These are phyloP conservation scores for Halcyon chelicuti DNA, from an alignment of 2,797 vertebrate genomes.

Conservation along the genomic window DNA sequence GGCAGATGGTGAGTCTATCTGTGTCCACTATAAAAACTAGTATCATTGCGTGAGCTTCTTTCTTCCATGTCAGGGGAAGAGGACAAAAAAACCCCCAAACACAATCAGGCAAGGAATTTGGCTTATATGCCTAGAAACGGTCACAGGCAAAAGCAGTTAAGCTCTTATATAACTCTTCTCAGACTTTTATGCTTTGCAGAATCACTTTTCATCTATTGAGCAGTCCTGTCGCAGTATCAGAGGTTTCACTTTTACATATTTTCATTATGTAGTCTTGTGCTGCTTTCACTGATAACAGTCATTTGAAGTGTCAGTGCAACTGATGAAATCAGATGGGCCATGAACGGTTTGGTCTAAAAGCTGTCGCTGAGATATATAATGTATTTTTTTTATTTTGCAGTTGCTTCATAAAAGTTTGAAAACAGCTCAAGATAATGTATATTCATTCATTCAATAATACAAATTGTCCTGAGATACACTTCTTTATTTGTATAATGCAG, in stretches of 20 bases:
- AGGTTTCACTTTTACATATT: slow-evolving; percentile 47
- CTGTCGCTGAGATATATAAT: neutral
- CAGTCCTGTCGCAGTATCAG: neutral
- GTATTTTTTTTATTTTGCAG: neutral
- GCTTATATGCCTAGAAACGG: neutral
- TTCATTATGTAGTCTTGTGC: slow-evolving; percentile 38
- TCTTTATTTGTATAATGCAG: neutral
- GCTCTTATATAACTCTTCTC: slow-evolving; percentile 10
- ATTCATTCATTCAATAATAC: neutral
- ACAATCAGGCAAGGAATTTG: neutral
- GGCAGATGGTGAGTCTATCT: neutral
- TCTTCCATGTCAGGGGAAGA: neutral
- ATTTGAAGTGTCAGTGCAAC: slow-evolving; percentile 47
- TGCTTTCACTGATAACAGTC: slow-evolving; percentile 25
- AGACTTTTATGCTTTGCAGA: neutral
- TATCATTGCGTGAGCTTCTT: neutral
- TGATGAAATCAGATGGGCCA: slow-evolving; percentile 58
- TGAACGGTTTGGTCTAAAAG: slow-evolving; percentile 17
- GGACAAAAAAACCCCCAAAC: neutral
- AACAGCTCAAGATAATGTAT: neutral
- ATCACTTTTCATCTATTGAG: slow-evolving; percentile 33
- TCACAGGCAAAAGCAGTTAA: slow-evolving; percentile 17
- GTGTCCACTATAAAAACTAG: neutral
- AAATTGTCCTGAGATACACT: neutral
- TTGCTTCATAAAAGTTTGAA: slow-evolving; percentile 1